Evolutionary conservation across 2,113 vertebrate genomes (phyloP).

Genomic region (Cinclus mexicanus): DNA sequence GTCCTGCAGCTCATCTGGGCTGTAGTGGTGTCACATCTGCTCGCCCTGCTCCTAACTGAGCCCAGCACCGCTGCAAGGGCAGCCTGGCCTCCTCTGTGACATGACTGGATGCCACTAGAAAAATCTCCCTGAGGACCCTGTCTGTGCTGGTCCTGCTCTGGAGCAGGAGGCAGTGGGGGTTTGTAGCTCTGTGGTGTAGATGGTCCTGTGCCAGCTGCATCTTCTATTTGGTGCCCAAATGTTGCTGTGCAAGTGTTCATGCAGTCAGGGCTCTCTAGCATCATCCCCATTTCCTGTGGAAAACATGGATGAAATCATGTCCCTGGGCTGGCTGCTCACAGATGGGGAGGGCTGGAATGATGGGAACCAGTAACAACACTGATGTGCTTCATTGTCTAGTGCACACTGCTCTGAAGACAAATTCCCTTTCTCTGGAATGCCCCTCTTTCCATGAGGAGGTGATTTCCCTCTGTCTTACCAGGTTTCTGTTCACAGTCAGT

Average conservation of each 20-base stretch:
- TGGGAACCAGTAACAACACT: background rate
- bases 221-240: background rate
- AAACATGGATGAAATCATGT: background rate
- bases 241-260: background rate
- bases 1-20: background rate
- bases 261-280: background rate
- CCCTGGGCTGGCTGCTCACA: background rate
- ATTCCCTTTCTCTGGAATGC: background rate
- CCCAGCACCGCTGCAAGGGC: background rate
- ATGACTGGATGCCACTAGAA: background rate
- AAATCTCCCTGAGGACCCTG: background rate
- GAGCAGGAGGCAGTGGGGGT: background rate
- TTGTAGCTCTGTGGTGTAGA: background rate
- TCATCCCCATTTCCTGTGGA: background rate
- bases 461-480: background rate
- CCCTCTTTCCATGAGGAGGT: background rate
- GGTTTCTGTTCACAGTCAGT: background rate
- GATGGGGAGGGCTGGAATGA: background rate
- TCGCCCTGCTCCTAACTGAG: background rate
- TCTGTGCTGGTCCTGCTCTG: background rate
- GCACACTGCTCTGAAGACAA: background rate
- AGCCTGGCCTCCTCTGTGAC: background rate
- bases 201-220: background rate
- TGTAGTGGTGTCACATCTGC: background rate
- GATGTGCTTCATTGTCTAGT: background rate